These are phyloP conservation scores for Physella acuta DNA, from an alignment of 1,140 invertebrate species.

Conservation along the genomic window DNA sequence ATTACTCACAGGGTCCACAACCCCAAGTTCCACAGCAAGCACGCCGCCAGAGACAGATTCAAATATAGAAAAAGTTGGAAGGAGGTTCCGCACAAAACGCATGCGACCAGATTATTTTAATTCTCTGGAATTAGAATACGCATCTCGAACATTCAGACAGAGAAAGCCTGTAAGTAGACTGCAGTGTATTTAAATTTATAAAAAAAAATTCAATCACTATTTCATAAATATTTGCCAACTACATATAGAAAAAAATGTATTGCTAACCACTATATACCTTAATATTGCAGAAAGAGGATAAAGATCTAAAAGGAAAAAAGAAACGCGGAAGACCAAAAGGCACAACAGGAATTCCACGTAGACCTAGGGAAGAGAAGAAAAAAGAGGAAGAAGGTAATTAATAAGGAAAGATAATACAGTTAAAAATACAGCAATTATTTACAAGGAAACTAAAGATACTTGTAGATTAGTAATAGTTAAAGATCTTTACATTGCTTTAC, in stretches of 20 bases:
- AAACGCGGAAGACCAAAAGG: conserved; percentile 24
- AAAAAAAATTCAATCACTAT: no score
- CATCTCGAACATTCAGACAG: conserved; percentile 20
- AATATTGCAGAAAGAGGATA: conserved; percentile 14
- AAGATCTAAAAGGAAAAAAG: conserved; percentile 25
- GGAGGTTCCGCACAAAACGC: conserved; percentile 20
- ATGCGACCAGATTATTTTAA: conserved; percentile 25
- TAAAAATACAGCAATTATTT: no score
- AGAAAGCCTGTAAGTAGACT: conserved; percentile 22
- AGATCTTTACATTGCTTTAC: no score
- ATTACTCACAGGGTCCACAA: not conserved
- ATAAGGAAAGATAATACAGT: no score
- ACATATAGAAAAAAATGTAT: no score
- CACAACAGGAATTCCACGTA: conserved; percentile 15
- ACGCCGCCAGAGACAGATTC: conserved; percentile 13
- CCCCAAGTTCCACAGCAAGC: conserved; percentile 3
- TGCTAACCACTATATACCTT: no score
- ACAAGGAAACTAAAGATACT: no score
- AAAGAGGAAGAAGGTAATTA: conserved; percentile 25
- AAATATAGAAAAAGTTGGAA: conserved; percentile 20
- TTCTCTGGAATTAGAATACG: conserved; percentile 22
- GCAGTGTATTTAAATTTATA: no score
- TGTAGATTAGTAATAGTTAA: no score
- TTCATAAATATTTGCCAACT: no score
- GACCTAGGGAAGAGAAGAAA: conserved; percentile 23